Evolutionary conservation across 1,140 invertebrate genomes (phyloP).

Genomic region (Orius insidiosus): DNA sequence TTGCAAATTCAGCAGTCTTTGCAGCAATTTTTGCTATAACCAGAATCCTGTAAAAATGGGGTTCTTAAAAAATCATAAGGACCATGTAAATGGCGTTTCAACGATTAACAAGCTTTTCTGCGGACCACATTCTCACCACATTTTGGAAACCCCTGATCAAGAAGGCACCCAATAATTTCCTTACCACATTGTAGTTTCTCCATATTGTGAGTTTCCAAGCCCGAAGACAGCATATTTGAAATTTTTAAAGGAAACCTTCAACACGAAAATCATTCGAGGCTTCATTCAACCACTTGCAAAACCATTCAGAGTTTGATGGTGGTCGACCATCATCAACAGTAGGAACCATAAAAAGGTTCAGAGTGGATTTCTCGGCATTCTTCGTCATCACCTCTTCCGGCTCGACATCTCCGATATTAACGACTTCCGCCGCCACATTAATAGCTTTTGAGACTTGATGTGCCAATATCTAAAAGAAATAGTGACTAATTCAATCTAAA

Average conservation of each 20-base stretch:
- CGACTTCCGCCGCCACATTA: not conserved
- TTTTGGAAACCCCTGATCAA: no score
- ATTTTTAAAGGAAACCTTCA: slow-evolving; percentile 29
- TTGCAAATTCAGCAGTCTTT: no score
- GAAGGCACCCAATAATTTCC: slow-evolving; percentile 8
- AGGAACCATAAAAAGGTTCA: slow-evolving; percentile 33
- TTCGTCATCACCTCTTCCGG: slow-evolving; percentile 12
- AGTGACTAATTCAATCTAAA: not conserved
- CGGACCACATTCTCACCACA: not conserved
- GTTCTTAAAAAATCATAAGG: no score
- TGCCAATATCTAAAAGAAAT: slow-evolving; percentile 2
- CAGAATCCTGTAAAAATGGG: not conserved
- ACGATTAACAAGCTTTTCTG: no score
- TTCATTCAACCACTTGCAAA: slow-evolving; percentile 37
- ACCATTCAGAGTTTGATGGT: slow-evolving; percentile 32
- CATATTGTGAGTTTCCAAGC: slow-evolving; percentile 38
- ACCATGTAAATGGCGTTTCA: no score
- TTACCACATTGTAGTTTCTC: slow-evolving; percentile 34
- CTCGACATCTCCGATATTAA: slow-evolving; percentile 9
- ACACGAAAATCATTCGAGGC: slow-evolving; percentile 36
- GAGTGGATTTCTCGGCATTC: not conserved
- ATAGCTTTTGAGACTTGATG: not conserved
- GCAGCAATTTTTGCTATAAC: no score
- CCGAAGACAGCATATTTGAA: slow-evolving; percentile 38
- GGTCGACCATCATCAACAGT: slow-evolving; percentile 38